Percentiles rank a stretch among this genome's conserved stretches.
These are phyloP conservation scores for Lerista edwardsae DNA, from an alignment of 2,797 vertebrate genomes.

Conservation along the genomic window DNA sequence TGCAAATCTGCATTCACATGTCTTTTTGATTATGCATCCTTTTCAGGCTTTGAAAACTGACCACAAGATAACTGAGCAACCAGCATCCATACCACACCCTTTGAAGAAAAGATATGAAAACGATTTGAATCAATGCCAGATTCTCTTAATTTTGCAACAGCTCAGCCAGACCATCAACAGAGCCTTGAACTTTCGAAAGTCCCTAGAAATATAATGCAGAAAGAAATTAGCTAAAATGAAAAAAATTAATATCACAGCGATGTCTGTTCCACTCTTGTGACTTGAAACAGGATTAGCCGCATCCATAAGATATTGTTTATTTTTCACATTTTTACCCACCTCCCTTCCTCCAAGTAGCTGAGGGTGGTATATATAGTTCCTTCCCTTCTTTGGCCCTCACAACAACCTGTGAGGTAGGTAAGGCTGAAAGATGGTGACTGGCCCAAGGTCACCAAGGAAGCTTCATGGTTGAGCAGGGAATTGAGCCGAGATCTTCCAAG, in stretches of 20 bases:
- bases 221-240: neutral
- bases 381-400: no score
- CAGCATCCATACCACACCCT: rapidly evolving
- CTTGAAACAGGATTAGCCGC: conserved; percentile 10
- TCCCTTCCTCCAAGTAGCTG: no score
- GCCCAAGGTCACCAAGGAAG: no score
- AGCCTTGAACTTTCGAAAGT: conserved; percentile 80
- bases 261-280: neutral
- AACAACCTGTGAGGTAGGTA: no score
- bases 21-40: neutral
- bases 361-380: no score
- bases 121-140: conserved; percentile 75
- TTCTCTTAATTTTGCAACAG: conserved; percentile 81
- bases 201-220: conserved; percentile 37
- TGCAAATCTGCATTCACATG: neutral
- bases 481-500: no score
- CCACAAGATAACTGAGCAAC: rapidly evolving
- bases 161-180: conserved; percentile 85
- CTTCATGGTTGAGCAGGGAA: no score
- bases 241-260: neutral
- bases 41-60: conserved; percentile 66
- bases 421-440: no score
- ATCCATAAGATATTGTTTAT: neutral
- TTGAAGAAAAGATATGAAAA: neutral
- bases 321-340: no score